Base-by-base conservation (phyloP, 2,888 invertebrate genomes). In the Minunthozetes semirufus region DNA sequence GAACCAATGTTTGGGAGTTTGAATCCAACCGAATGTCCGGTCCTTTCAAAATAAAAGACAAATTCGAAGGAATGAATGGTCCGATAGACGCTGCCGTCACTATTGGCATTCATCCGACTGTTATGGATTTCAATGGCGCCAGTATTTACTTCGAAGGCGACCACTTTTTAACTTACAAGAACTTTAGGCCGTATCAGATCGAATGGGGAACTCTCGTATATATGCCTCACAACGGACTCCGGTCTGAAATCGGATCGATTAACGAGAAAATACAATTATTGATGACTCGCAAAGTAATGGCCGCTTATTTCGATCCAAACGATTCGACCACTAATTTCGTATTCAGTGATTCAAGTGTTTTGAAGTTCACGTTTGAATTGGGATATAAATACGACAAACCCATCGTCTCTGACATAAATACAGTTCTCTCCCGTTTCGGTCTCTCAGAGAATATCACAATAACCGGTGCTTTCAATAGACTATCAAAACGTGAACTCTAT, bases 301-400 rank as follows among this genome's bases (percentile, higher is more conserved):
- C 61, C 61, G 61, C 61, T 6, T 61, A 61, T 61, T 61, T 61
- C 25, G 61, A 61, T 13, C 61, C 61, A 27, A 11, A n/a, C 11
- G 3, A 15, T 15, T 22, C 15, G 6, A 61, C 4, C 6, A 61
- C 9, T 25, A 25, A 61, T 6, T 61, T 61, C 27, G 27, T 61
- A 1, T 61, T 61, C 61, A 5, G n/a, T 25, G 61, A 61, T 15
- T 3, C 5, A 27, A 27, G 11, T 13, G 29, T 61, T 25, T 61
- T 61, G 11, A n/a, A 29, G 15, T 61, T 8, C 13, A 15, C 3
- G 3, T 61, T 61, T n/a, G 61, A 61, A 5, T 61, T 61, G 61
- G 61, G 61, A 9, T 19, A 4, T 2, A n/a, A 27, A 15, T 61
- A 25, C n/a, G 27, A 22, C 27, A 61, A 27, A 61, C 61, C 61